Base-by-base conservation (phyloP, 2,888 invertebrate species). In the Allygus modestus region DNA sequence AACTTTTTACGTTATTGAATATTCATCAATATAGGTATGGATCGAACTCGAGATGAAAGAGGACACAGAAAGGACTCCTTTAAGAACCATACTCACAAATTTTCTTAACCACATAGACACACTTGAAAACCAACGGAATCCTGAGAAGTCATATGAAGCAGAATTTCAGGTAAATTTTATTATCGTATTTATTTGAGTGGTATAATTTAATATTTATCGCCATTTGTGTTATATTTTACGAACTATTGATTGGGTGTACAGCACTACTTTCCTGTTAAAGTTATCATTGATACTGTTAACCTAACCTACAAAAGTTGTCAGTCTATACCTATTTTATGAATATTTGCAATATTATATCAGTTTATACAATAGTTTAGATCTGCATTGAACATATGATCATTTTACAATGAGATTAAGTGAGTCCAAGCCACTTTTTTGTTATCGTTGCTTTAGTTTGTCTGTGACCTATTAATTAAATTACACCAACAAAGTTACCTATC, bases 31-130 rank as follows among this genome's bases (percentile, higher is more conserved):
- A 28, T 77, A 77, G 77, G 5, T 26, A 77, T 77, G 77, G 77
- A 43, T 77, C 77, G 46, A 73, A 20, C 26, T 43, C 43, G 77
- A 77, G 12, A 82, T 82, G 82, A 82, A 82, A 82, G 82, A 89
- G 89, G 89, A 89, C 85, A 87, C 88, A 86, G 88, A 88, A 86
- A 88, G 88, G 86, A 88, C 88, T 85, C 90, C 91, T 83, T 88
- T 91, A 85, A 89, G 90, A 88, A 90, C 90, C 85, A 89, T 91
- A 85, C 88, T 91, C 81, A 89, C 90, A 87, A 91, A 91, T 88
- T 91, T 91, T 88, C 88, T 92, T 41, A 91, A 91, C 87, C 90
- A 91, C 88, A 91, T 91, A 85, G 91, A 92, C 86, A 90, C 89
- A 85, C 89, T 91, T 86, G 91, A 92, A 88, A 88, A 89, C 26